Base-by-base conservation (phyloP, 2,888 invertebrate species). In the Leptura quadrifasciata region DNA sequence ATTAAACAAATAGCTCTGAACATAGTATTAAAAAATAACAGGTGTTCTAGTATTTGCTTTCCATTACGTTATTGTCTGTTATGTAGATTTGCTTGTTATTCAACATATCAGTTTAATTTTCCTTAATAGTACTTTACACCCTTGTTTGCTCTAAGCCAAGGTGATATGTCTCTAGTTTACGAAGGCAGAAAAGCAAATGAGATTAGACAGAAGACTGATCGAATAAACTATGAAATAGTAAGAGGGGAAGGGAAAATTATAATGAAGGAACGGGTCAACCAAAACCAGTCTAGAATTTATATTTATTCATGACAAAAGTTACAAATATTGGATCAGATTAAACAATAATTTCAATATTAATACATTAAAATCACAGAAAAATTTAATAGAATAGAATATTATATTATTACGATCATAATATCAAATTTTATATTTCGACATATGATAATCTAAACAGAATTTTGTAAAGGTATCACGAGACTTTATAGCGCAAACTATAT, bases 21-120 rank as follows among this genome's bases (percentile, higher is more conserved):
- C 39, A 20, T 35, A 39, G 4, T 52, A 67, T 20, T 47, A 67
- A 15, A 54, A 67, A 52, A 67, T 52, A 35, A 39, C 67, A 67
- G 31, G 35, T 35, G 64, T 35, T 27, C 54, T 8, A 15, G 31
- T 67, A 27, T 67, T 67, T 67, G 4, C 54, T 31, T 67, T 67
- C 55, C 67, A 67, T 67, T 67, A 55, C 12, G n/a, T 24, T 20
- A 52, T 15, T 47, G 67, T 18, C 54, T 21, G 47, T 60, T 21
- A 8, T 39, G 18, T 39, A 18, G 39, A 39, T 63, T 39, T 39
- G 35, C 18, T 10, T 39, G 63, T 35, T 35, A 21, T 63, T 39
- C 35, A 12, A 39, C 15, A 21, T 17, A 27, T 60, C 12, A 47
- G 60, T 21, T 21, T n/a, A 12, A 24, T 60, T 60, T 47, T 47